phyloP scores from a whole-genome alignment of 2,888 invertebrate genomes.

The Yponomeuta malinellus region DNA sequence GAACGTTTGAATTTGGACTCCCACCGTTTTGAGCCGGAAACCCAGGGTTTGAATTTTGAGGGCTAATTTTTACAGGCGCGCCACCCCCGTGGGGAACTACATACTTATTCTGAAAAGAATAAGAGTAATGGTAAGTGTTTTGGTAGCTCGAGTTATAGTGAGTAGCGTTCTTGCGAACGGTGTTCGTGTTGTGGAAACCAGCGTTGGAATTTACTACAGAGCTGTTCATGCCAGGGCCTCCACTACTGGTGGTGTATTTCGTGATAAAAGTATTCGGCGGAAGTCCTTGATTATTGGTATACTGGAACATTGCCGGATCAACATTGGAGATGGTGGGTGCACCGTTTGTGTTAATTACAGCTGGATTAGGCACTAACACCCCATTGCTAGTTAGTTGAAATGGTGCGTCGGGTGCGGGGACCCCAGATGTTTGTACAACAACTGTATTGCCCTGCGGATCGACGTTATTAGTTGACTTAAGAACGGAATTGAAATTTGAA shows the following conservation, averaged over 20 bases:
- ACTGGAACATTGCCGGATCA: not conserved
- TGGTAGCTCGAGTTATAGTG: not conserved
- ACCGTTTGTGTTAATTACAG: not conserved
- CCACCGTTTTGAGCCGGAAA: slow-evolving; percentile 19
- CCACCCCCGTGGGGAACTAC: not conserved
- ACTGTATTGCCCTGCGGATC: not conserved
- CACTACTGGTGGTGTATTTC: not conserved
- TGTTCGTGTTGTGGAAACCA: not conserved
- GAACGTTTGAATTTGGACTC: slow-evolving; percentile 25
- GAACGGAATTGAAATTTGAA: not conserved
- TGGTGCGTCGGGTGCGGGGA: not conserved
- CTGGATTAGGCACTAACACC: not conserved
- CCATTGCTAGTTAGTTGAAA: not conserved
- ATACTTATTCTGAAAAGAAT: not conserved
- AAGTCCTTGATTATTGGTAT: not conserved
- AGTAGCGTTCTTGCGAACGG: not conserved
- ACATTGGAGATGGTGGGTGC: not conserved
- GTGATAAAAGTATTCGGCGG: not conserved
- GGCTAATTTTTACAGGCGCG: not conserved
- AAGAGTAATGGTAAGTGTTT: not conserved
- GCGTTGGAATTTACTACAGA: not conserved
- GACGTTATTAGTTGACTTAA: not conserved
- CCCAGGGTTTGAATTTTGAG: slow-evolving; percentile 16
- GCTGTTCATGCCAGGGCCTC: not conserved
- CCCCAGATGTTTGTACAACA: not conserved